Evolutionary conservation across 2,888 invertebrate genomes (phyloP).

Genomic region (Drosophila infuscata): DNA sequence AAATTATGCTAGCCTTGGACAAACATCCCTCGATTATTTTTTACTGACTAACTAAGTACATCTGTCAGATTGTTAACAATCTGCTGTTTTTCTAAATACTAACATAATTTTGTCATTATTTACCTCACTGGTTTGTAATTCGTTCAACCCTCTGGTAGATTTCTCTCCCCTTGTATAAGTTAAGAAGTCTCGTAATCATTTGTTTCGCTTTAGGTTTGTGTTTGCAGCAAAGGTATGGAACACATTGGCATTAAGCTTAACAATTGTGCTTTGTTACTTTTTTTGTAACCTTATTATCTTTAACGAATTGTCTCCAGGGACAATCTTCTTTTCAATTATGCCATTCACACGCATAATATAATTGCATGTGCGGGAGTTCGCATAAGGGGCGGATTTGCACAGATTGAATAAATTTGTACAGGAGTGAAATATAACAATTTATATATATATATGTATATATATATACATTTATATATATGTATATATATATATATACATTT

Average conservation of each 20-base stretch:
- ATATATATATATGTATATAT: background rate
- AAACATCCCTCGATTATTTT: constrained; percentile 48
- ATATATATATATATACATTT: background rate
- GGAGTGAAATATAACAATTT: constrained; percentile 4
- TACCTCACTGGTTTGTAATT: constrained; percentile 78
- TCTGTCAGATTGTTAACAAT: constrained; percentile 77
- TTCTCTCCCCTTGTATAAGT: constrained; percentile 23
- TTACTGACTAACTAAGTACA: constrained; percentile 61
- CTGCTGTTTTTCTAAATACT: constrained; percentile 74
- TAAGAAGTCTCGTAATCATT: constrained; percentile 64
- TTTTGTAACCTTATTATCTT: constrained; percentile 76
- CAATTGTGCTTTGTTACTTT: constrained; percentile 68
- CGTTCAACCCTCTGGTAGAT: constrained; percentile 63
- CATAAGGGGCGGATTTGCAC: constrained; percentile 15
- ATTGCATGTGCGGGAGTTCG: constrained; percentile 65
- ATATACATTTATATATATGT: background rate
- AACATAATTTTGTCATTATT: constrained; percentile 80
- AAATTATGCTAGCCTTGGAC: constrained; percentile 26
- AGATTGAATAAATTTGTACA: constrained; percentile 38
- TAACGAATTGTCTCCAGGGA: constrained; percentile 75
- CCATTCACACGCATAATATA: constrained; percentile 74
- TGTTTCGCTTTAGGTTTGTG: constrained; percentile 59
- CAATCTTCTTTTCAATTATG: constrained; percentile 74
- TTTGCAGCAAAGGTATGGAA: constrained; percentile 32
- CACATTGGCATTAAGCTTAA: constrained; percentile 65